Evolutionary conservation across 1,140 invertebrate genomes (phyloP), one percentile per base, ranked within the genome.

Genomic region (Conopomorpha cramerella): DNA sequence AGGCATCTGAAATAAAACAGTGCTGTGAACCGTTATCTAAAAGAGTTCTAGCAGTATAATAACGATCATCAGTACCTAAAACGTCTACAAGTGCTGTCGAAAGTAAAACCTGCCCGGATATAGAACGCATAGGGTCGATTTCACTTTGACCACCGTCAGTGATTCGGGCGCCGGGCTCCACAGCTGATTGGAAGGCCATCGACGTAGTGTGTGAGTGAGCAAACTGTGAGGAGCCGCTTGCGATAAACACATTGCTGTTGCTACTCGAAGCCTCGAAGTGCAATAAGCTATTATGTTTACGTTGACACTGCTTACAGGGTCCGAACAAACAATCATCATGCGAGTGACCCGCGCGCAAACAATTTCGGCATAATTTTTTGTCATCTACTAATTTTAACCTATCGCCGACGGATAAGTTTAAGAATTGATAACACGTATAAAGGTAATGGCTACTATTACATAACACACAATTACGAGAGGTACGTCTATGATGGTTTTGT

Each of bases 1-100:
- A 16, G 25, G 36, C 26, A 25, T 46, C 8, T 12, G 37, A 25
- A 26, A 51, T 45, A 19, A 51, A 38, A 32, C 41, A 36, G 14
- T 38, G 32, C 28, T 46, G 45, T 40, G 34, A 40, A 7, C 45
- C 45, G 16, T 37, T 46, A n/a, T 43, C 37, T 1, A 46, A 23
- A 6, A 10, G 10, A 23, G 10, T 4, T 6, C 10, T 4, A 10
- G 10, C 10, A 10, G 10, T 6, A 23, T 4, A 23, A 23, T 4
- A 23, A 23, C 4, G 10, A 23, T 4, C 4, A 6, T 4, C 4
- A 6, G 19, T 6, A 6, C 4, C 10, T 10, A 10, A 10, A 6
- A 6, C 4, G 4, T 23, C 4, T 23, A 23, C 4, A 4, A 23
- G 10, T 6, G 4, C 4, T 4, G 4, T 6, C 4, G 10, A 6